Evolutionary conservation across 1,140 invertebrate genomes (phyloP), one percentile per base, ranked within the genome.

Genomic region (Zaprionus taronus): DNA sequence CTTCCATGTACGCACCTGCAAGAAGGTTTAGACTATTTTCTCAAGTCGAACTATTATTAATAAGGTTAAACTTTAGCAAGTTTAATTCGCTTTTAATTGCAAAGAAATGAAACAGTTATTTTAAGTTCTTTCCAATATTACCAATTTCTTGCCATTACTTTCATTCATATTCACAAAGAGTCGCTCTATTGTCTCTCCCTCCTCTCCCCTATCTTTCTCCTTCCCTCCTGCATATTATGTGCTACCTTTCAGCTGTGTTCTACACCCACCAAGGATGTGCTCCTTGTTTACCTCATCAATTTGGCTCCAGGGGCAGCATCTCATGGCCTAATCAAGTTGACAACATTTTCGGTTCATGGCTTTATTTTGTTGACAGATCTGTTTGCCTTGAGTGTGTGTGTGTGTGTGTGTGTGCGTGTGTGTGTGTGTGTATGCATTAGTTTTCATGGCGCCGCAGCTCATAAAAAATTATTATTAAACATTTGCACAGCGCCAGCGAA

Each of bases 401-500:
- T n/a, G 28, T 47, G 62, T 53, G 31, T 58, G 61, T 49, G 31
- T 41, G 24, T 67, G 44, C 20, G 15, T 1, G 2, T 1, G 49
- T 14, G 5, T 34, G 15, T 49, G 28, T 62, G 51, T 36, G 56
- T 64, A 57, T 49, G 51, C 38, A 47, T 77, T 81, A 71, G 65
- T 64, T 73, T 77, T 73, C 58, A 81, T 82, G 84, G 77, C 72
- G 69, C 55, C 31, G 22, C 62, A 49, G 75, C 68, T 76, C 83
- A 57, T 87, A 85, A 87, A 87, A 85, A 80, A 78, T 79, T 73
- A 86, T 77, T 64, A 62, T 56, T 72, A 66, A 47, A 62, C 31
- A 69, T 51, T 80, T 69, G 26, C 60, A 63, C 47, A 64, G 55
- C 26, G 38, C 31, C 9, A 22, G 57, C 36, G 60, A 57, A 81